Conservation (phyloP, 2,113 vertebrate species). For the Brachyistius frenatus region DNA sequence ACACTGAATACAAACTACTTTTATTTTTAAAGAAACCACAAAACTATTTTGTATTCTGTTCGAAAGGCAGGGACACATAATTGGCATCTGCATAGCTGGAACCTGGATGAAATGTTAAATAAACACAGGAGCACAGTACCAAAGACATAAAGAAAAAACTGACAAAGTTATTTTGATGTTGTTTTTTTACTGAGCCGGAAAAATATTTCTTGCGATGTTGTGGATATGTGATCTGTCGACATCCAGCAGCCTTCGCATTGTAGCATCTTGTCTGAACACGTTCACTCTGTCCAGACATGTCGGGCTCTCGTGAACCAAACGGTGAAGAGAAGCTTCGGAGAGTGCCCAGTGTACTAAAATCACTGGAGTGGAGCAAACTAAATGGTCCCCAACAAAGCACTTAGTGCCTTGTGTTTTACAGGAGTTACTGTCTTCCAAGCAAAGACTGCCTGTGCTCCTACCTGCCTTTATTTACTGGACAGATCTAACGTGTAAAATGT, state of each 20-base stretch:
- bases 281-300: slow-evolving; percentile 16
- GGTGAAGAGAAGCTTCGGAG: slow-evolving; percentile 29
- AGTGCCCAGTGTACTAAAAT: slow-evolving; percentile 32
- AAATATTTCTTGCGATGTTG: not conserved
- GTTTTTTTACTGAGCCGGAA: not conserved
- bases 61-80: not conserved
- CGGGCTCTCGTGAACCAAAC: slow-evolving; percentile 41
- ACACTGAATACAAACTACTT: slow-evolving; percentile 4
- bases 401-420: slow-evolving; percentile 30
- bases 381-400: slow-evolving; percentile 46
- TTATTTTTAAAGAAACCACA: not conserved
- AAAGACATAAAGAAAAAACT: not conserved
- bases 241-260: slow-evolving; percentile 46
- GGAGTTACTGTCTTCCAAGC: slow-evolving; percentile 12
- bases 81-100: slow-evolving; percentile 11
- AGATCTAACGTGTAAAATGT: not conserved
- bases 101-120: slow-evolving; percentile 26
- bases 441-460: not conserved
- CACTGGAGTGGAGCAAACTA: slow-evolving; percentile 40
- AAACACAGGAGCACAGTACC: not conserved
- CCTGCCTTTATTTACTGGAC: not conserved
- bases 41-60: slow-evolving; percentile 25
- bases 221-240: slow-evolving; percentile 45
- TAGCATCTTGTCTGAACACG: slow-evolving; percentile 53
- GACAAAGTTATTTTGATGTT: slow-evolving; percentile 32